Evolutionary conservation across 2,113 vertebrate species (phyloP).

Genomic region (Pongo abelii): DNA sequence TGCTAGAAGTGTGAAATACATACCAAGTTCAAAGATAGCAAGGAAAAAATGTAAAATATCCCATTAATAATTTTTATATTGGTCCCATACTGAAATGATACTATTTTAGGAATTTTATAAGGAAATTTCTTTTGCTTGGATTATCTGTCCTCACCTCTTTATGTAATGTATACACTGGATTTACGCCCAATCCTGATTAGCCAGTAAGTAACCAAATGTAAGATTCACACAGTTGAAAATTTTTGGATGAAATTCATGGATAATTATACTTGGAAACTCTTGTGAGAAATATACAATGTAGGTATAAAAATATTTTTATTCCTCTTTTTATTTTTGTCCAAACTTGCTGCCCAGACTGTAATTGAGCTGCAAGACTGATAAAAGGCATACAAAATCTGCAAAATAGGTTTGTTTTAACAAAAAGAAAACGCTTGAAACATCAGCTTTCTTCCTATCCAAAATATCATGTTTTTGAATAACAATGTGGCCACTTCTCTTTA

Average conservation of each 20-base stretch:
- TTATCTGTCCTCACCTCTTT: not conserved
- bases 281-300: conserved; percentile 37
- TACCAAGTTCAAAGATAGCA: not conserved
- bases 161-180: not conserved
- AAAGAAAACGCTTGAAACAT: conserved; percentile 18
- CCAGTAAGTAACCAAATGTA: not conserved
- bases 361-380: not conserved
- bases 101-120: not conserved
- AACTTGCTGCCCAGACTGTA: conserved; percentile 9
- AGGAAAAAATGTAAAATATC: not conserved
- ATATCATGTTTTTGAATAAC: not conserved
- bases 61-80: not conserved
- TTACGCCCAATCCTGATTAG: not conserved
- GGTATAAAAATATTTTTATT: conserved; percentile 63
- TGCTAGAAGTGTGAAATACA: not conserved
- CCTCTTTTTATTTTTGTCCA: conserved; percentile 42
- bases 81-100: not conserved
- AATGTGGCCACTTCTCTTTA: conserved; percentile 20
- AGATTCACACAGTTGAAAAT: not conserved
- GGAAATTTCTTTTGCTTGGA: not conserved
- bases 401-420: conserved; percentile 31
- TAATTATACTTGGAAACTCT: conserved; percentile 50
- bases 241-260: not conserved
- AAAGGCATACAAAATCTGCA: conserved; percentile 48
- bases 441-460: not conserved